Evolutionary conservation across 2,113 vertebrate species (phyloP), one percentile per base, ranked within the genome.

Genomic region (Puffinus mauretanicus): DNA sequence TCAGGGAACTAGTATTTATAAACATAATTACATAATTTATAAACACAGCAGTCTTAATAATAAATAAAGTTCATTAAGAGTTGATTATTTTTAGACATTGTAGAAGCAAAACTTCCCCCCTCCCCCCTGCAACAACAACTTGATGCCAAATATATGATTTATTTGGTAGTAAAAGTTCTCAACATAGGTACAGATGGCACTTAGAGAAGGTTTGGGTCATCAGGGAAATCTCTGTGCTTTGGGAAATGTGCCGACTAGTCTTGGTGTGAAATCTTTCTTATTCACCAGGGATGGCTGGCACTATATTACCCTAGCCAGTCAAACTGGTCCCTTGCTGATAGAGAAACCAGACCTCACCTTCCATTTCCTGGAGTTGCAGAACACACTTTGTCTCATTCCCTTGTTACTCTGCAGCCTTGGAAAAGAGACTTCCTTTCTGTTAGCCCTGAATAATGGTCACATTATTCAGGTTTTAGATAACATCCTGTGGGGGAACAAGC

Each of bases 161-260:
- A 46, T 79, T 70, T 77, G 7, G 3, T 29, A 51, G 7, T 51
- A 32, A 29, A 85, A 38, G 3, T 61, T 82, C 21, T 87, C 21
- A 44, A 1, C 6, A 3, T 8, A 66, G 7, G 2, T 17, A 47
- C 12, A 40, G 9, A 25, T 26, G 3, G 9, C 36, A 42, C 5
- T 6, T 1, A 32, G 19, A 30, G 40, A 55, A 13, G 15, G 5
- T 26, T 36, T 54, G 19, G 7, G 7, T 76, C n/a, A 46, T 15
- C 15, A 52, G 10, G 34, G 3, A 75, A 36, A 55, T 17, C 6
- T 90, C 25, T 57, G 10, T 57, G 3, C 20, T 80, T 77, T 47
- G 8, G 36, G 7, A 77, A 77, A 77, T 30, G 9, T 54, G 10
- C 4, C 4, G 10, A 24, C 12, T 75, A 57, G 34, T 24, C 16